phyloP scores from a whole-genome alignment of 2,888 invertebrate species.

The Geophilus truncorum region DNA sequence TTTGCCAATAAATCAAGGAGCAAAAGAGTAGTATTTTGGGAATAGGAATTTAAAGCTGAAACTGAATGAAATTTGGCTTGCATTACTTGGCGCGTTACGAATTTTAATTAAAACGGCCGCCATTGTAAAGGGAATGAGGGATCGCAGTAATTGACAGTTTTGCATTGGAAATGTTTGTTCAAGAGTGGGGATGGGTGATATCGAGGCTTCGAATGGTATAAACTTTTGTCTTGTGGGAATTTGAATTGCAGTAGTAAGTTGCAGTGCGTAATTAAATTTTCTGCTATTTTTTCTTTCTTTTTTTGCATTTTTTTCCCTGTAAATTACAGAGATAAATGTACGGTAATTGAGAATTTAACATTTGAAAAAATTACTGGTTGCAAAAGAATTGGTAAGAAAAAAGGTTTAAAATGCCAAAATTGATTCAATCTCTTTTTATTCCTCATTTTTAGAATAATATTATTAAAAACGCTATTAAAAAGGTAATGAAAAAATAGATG shows the following conservation, averaged over 20 bases:
- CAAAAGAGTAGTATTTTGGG: conserved; percentile 14
- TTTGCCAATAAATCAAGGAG: conserved; percentile 22
- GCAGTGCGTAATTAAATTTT: not conserved
- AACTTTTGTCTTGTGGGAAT: not conserved
- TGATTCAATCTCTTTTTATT: no score
- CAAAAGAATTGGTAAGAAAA: no score
- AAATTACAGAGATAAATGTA: no score
- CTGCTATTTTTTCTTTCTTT: not conserved
- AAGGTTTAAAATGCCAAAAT: no score
- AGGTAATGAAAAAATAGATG: no score
- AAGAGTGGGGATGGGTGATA: not conserved
- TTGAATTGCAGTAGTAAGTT: not conserved
- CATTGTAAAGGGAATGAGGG: conserved; percentile 2
- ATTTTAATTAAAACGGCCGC: conserved; percentile 17
- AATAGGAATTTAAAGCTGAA: conserved; percentile 20
- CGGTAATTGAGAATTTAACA: no score
- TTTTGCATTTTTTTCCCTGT: no score
- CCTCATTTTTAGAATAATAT: no score
- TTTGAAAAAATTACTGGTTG: no score
- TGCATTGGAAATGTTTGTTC: not conserved
- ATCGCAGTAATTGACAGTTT: not conserved
- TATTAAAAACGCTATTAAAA: no score
- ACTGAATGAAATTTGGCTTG: not conserved
- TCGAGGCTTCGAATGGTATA: not conserved
- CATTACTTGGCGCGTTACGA: not conserved